Evolutionary conservation across 2,797 vertebrate genomes (phyloP).

Genomic region (Sebastolobus altivelis): DNA sequence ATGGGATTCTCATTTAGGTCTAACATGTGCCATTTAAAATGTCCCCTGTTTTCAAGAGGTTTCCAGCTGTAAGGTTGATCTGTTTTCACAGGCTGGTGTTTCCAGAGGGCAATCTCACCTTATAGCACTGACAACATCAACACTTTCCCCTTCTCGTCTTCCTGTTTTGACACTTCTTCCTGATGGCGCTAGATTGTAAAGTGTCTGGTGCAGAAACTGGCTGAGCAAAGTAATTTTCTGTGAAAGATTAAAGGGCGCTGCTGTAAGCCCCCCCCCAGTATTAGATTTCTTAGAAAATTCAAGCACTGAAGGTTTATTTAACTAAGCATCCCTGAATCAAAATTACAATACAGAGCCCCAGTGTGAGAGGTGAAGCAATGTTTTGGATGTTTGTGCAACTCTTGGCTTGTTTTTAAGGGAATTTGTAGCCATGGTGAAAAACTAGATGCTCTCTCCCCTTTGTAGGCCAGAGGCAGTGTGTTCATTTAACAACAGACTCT

Average conservation of each 20-base stretch:
- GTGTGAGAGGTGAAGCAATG: not conserved
- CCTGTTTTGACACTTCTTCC: constrained; percentile 45
- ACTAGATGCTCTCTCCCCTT: not conserved
- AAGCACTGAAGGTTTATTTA: constrained; percentile 45
- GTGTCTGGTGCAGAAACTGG: constrained; percentile 30
- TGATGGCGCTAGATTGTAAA: constrained; percentile 14
- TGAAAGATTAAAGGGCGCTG: constrained; percentile 16
- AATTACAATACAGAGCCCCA: constrained; percentile 6
- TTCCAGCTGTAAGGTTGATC: constrained; percentile 7
- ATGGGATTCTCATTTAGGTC: not conserved
- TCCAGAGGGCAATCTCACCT: constrained; percentile 23
- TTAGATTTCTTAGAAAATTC: constrained; percentile 39
- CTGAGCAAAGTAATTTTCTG: constrained; percentile 16
- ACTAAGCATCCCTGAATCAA: constrained; percentile 24
- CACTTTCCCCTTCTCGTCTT: constrained; percentile 24
- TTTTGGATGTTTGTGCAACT: constrained; percentile 27
- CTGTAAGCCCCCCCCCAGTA: not conserved
- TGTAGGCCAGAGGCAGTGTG: not conserved
- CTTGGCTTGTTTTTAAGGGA: not conserved
- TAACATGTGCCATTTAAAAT: not conserved
- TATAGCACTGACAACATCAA: constrained; percentile 15
- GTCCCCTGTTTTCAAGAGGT: not conserved
- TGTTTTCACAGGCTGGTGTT: constrained; percentile 8
- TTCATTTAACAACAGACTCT: not conserved
- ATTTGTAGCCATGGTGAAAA: constrained; percentile 12